Evolutionary conservation across 2,113 vertebrate genomes (phyloP).

Genomic region (Dromas ardeola): DNA sequence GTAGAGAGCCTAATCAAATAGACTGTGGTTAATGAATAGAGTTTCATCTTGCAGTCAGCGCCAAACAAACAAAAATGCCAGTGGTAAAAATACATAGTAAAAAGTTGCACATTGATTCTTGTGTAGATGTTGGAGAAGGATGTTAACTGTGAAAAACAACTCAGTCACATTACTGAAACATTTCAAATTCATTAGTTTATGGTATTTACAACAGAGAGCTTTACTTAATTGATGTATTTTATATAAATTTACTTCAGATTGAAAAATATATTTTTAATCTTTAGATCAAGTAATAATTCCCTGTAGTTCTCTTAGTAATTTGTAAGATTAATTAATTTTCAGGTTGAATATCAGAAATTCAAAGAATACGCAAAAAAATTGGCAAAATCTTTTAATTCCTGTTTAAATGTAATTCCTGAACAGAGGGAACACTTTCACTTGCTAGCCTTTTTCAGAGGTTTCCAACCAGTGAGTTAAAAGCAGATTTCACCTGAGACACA

Average conservation of each 20-base stretch:
- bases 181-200: not conserved
- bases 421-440: not conserved
- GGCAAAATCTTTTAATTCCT: not conserved
- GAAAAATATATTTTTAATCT: not conserved
- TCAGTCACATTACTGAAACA: not conserved
- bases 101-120: not conserved
- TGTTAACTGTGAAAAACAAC: not conserved
- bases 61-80: not conserved
- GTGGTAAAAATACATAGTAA: not conserved
- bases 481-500: not conserved
- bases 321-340: not conserved
- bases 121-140: not conserved
- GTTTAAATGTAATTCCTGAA: not conserved
- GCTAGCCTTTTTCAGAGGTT: not conserved
- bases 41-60: not conserved
- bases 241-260: not conserved
- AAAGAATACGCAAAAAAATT: not conserved
- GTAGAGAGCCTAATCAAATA: not conserved
- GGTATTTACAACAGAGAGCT: not conserved
- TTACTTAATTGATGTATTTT: not conserved
- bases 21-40: not conserved
- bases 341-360: not conserved
- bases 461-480: not conserved
- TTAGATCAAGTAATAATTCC: not conserved
- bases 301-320: not conserved